Base-by-base conservation (phyloP, 2,888 invertebrate species). In the Cerceris rybyensis region DNA sequence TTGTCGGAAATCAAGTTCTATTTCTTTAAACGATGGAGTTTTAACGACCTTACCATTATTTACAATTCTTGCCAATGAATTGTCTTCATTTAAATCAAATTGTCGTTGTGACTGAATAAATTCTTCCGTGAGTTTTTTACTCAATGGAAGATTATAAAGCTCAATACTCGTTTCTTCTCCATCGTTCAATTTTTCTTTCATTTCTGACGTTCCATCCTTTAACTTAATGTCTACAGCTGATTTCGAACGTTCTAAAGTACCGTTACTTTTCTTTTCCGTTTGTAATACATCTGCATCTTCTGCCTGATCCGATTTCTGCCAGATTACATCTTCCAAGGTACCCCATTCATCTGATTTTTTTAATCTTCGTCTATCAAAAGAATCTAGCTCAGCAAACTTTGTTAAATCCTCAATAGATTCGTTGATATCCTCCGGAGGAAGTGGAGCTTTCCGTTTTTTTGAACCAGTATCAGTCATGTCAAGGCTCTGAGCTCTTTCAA, bases 401-500 rank as follows among this genome's bases (percentile, higher is more conserved):
- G 90, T 90, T 5, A 91, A 71, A 73, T 92, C 92, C 43, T 92
- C 92, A 0, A 91, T 91, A 0, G 91, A 91, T 50, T 92, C 92
- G 49, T 89, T 88, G 2, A 92, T 91, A 49, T 92, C 92, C 16
- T 92, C 92, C 0, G 92, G 90, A 0, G 92, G 92, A 46, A 94
- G 93, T 86, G 95, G 95, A 0, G 95, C 95, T 91, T 96, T 96
- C 41, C 95, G 93, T 86, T 96, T 96, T 87, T 95, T 95, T 60
- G 94, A 93, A 7, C 93, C 93, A 0, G 93, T 90, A 66, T 94
- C 94, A 0, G 95, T 95, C 91, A 96, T 95, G 82, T 97, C 97
- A 57, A 97, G 93, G 86, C 97, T 97, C 89, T 97, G 96, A 0
- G 97, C 96, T 80, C 97, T 93, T 92, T 97, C 97, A 69, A 96